These are phyloP conservation scores for Corydoras maculifer DNA, from an alignment of 2,113 vertebrate genomes.

Conservation along the genomic window DNA sequence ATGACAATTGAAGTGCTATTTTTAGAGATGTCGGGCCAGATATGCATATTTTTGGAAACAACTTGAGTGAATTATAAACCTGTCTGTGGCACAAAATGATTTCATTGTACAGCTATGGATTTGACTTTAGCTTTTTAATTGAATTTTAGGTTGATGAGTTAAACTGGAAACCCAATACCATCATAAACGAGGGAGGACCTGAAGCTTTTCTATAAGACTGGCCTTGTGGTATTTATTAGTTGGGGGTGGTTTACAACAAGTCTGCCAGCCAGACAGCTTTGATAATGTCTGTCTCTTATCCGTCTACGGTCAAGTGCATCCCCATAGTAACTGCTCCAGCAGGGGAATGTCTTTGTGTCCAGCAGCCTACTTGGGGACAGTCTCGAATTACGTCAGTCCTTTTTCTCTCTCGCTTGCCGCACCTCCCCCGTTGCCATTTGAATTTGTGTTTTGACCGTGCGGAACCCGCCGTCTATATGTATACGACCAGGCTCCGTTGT, in stretches of 20 bases:
- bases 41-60: too few relatives aligned
- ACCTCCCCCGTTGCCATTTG: background rate
- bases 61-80: too few relatives aligned
- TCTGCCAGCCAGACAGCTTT: constrained; percentile 34
- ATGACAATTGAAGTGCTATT: too few relatives aligned
- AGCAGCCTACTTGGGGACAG: constrained; percentile 24
- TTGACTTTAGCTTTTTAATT: too few relatives aligned
- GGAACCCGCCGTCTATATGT: constrained; percentile 12
- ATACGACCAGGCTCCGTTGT: constrained; percentile 37
- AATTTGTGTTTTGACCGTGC: constrained; percentile 12
- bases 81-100: too few relatives aligned
- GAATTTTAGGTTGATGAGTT: too few relatives aligned
- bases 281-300: constrained; percentile 45
- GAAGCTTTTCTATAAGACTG: background rate
- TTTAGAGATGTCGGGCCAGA: too few relatives aligned
- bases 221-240: background rate
- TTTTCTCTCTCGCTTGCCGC: background rate
- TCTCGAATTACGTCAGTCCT: constrained; percentile 16
- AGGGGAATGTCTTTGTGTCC: constrained; percentile 26
- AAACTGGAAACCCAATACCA: too few relatives aligned
- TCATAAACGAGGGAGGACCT: too few relatives aligned
- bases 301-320: constrained; percentile 52
- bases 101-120: too few relatives aligned
- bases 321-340: constrained; percentile 52
- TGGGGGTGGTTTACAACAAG: constrained; percentile 13